These are phyloP conservation scores for Apis dorsata DNA, from an alignment of 1,140 invertebrate genomes.

Conservation along the genomic window DNA sequence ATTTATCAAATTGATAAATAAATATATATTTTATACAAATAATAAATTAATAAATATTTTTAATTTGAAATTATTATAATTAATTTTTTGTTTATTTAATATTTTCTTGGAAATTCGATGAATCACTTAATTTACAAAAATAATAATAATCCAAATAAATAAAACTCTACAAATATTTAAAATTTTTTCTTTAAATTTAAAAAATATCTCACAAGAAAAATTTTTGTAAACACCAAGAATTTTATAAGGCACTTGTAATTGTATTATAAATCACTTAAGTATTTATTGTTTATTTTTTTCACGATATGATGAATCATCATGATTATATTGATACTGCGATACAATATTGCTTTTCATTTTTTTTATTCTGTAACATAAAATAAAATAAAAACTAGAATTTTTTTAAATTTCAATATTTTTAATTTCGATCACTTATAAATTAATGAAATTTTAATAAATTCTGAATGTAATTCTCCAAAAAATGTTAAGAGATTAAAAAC, in stretches of 20 bases:
- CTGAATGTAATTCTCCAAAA: background rate
- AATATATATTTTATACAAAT: too few species aligned
- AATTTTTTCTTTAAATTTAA: background rate
- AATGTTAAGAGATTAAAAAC: background rate
- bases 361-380: background rate
- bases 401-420: background rate
- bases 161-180: too few species aligned
- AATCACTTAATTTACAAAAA: background rate
- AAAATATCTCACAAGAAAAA: too few species aligned
- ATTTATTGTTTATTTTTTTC: background rate
- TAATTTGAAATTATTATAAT: too few species aligned
- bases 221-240: background rate
- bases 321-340: background rate
- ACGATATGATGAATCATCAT: background rate
- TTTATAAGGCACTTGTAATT: background rate
- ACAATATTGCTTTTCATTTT: background rate
- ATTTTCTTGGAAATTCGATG: background rate
- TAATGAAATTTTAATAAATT: background rate
- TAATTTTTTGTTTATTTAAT: background rate
- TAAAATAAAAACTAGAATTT: background rate
- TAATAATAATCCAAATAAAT: too few species aligned
- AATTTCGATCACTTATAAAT: background rate
- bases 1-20: too few species aligned
- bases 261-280: background rate
- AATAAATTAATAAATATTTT: too few species aligned